These are phyloP conservation scores for Salvelinus namaycush DNA, from an alignment of 2,113 vertebrate genomes.

Conservation along the genomic window DNA sequence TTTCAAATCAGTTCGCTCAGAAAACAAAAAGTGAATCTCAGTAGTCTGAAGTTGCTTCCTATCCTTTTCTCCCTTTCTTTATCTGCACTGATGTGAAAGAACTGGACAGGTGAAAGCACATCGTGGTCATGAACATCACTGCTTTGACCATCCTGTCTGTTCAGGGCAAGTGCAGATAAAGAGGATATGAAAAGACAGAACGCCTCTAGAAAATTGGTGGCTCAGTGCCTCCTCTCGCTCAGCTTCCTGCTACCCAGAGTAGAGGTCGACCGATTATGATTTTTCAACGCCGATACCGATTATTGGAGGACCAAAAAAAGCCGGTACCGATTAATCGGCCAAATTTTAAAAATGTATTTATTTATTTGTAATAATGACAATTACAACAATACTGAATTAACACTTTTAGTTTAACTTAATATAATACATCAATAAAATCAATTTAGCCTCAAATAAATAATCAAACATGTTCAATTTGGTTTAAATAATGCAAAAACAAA, in stretches of 20 bases:
- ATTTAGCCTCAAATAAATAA: no score
- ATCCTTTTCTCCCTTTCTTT: not conserved
- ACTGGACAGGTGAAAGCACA: not conserved
- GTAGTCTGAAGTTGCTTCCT: not conserved
- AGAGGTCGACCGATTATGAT: no score
- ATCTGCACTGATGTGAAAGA: not conserved
- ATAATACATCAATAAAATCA: no score
- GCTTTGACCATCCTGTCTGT: not conserved
- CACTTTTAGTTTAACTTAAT: no score
- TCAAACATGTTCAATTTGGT: no score
- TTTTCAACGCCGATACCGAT: no score
- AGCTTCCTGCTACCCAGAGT: not conserved
- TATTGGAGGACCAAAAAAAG: no score
- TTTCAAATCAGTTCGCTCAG: not conserved
- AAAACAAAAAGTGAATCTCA: not conserved
- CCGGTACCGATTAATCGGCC: no score
- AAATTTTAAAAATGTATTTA: no score
- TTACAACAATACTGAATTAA: no score
- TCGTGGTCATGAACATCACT: not conserved
- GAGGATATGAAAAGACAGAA: not conserved
- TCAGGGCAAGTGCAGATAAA: not conserved
- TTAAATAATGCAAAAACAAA: no score
- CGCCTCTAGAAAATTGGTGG: not conserved
- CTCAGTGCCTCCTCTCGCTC: not conserved
- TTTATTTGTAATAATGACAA: no score